Conservation (phyloP, 2,113 vertebrate species). For the Heterotis niloticus region DNA sequence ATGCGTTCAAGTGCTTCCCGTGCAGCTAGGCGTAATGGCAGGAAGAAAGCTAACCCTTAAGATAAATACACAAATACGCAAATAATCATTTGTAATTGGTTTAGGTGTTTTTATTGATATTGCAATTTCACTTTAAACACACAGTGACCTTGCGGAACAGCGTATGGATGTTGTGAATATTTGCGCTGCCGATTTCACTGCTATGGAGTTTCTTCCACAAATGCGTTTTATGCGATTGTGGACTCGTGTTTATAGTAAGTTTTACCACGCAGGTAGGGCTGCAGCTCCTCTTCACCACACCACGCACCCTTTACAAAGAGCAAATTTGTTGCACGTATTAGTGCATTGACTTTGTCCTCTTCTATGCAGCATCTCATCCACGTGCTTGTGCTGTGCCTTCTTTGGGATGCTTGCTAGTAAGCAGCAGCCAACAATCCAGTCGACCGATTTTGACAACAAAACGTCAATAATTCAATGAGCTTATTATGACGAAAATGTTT, state of each 20-base stretch:
- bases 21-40: background rate
- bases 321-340: too few relatives aligned
- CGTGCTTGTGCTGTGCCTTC: too few relatives aligned
- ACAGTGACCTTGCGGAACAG: background rate
- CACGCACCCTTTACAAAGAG: too few relatives aligned
- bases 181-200: background rate
- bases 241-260: background rate
- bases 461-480: too few relatives aligned
- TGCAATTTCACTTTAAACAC: background rate
- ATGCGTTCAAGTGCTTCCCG: background rate
- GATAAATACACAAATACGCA: background rate
- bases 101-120: background rate
- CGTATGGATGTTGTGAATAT: background rate
- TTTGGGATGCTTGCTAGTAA: too few relatives aligned
- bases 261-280: too few relatives aligned
- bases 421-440: too few relatives aligned
- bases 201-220: background rate
- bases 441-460: too few relatives aligned
- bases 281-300: too few relatives aligned
- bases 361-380: too few relatives aligned
- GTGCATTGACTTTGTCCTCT: too few relatives aligned
- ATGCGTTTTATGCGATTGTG: background rate
- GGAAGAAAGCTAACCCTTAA: background rate
- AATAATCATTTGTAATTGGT: background rate
- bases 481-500: too few relatives aligned